Percentiles rank a stretch among this genome's conserved stretches.
These are phyloP conservation scores for Phragmatobia fuliginosa DNA, from an alignment of 2,888 invertebrate genomes.

Conservation along the genomic window DNA sequence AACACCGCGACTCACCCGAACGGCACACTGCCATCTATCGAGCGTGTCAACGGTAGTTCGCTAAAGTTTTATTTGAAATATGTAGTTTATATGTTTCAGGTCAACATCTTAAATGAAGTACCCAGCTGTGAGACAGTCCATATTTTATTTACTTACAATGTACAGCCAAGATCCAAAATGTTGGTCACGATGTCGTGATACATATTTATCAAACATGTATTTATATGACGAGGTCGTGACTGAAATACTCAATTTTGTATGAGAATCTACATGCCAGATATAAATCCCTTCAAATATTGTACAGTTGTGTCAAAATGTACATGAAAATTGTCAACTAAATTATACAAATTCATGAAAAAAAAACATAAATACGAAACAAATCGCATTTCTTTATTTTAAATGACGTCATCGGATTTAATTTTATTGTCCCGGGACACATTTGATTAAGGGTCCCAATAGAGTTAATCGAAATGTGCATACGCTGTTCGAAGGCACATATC, in stretches of 20 bases:
- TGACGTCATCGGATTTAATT: conserved; percentile 60
- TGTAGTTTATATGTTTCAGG: background rate
- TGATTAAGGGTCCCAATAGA: conserved; percentile 66
- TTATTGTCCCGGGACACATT: conserved; percentile 63
- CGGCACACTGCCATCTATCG: too few species aligned
- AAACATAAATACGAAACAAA: conserved; percentile 2
- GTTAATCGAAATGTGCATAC: conserved; percentile 73
- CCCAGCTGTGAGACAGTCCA: background rate
- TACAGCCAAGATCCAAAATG: background rate
- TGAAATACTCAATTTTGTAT: conserved; percentile 19
- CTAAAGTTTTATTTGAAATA: background rate
- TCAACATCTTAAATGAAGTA: background rate
- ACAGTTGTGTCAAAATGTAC: background rate
- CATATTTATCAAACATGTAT: background rate
- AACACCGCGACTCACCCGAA: too few species aligned
- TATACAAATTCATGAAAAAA: conserved; percentile 20
- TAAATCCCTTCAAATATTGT: background rate
- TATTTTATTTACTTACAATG: background rate
- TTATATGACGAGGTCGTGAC: background rate
- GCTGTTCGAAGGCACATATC: conserved; percentile 51
- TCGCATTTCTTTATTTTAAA: conserved; percentile 46
- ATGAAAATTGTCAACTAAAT: conserved; percentile 5
- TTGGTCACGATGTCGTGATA: background rate
- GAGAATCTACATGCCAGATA: conserved; percentile 9
- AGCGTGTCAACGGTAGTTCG: too few species aligned